These are phyloP conservation scores for Reticulitermes lucifugus DNA, from an alignment of 2,888 invertebrate genomes.

Conservation along the genomic window DNA sequence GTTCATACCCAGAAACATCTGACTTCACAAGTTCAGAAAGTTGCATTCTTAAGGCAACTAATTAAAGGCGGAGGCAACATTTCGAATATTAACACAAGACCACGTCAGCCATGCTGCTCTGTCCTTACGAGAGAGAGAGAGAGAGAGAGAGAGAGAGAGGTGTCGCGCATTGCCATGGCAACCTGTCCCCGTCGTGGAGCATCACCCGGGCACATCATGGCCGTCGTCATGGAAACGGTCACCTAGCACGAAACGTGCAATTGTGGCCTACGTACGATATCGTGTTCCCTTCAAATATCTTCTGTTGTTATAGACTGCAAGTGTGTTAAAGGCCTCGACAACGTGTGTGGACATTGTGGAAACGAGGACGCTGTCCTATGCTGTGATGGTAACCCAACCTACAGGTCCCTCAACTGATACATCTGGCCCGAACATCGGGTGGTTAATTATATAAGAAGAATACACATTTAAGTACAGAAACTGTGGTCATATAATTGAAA, in stretches of 20 bases:
- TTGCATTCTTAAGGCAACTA: not conserved
- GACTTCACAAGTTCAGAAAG: not conserved
- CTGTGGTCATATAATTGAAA: too few relatives aligned
- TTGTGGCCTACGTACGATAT: not conserved
- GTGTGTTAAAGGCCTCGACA: too few relatives aligned
- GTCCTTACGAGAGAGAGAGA: not conserved
- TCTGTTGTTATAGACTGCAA: too few relatives aligned
- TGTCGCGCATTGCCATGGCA: conserved; percentile 28
- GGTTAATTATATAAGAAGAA: too few relatives aligned
- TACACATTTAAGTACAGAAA: too few relatives aligned
- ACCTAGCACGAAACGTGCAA: not conserved
- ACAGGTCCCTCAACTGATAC: too few relatives aligned
- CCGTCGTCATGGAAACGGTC: conserved; percentile 46
- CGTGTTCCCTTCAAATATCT: too few relatives aligned
- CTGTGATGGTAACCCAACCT: too few relatives aligned
- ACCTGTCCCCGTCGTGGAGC: conserved; percentile 37
- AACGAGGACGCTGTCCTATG: too few relatives aligned
- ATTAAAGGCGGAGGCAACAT: not conserved
- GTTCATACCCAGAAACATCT: too few relatives aligned
- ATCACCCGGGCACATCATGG: conserved; percentile 35
- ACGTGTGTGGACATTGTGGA: too few relatives aligned
- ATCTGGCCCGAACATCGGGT: too few relatives aligned
- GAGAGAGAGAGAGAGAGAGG: not conserved
- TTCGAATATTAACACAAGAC: not conserved
- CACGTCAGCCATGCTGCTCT: conserved; percentile 13